Base-by-base conservation (phyloP, 1,140 invertebrate species). In the Drosophila trapezifrons region DNA sequence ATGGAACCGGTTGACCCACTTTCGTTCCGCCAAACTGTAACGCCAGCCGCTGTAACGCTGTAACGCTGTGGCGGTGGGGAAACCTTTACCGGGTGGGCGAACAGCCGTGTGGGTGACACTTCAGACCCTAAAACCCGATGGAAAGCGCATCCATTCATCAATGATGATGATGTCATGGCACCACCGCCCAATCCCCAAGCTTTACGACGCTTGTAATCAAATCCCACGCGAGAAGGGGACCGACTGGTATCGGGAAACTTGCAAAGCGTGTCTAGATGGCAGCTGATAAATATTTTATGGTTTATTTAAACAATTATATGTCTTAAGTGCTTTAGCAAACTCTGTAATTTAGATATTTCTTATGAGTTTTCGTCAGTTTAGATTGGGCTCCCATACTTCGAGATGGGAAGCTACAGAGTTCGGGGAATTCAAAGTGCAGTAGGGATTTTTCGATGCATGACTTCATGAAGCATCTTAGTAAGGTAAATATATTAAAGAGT, bases 141-240 rank as follows among this genome's bases (percentile, higher is more conserved):
- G 49, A 63, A 49, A 74, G 40, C 37, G 51, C 57, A 40, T 65
- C 51, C 35, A 64, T 65, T 66, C 27, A 65, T 40, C 51, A 64
- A 47, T 40, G 54, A 69, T 87, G 65, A 55, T 71, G 83, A 87
- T 86, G 83, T 82, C 83, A 86, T 63, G 47, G 42, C 6, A 22
- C 13, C 32, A 59, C 25, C 29, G 32, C 43, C n/a, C 17, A 18
- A 29, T 56, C 8, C 17, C 8, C 22, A 0, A 55, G 40, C 49
- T 25, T 22, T n/a, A 40, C 22, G 51, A 42, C 10, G 42, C 29
- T 38, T 56, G 67, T 47, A 71, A 58, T 40, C 18, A 49, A 57
- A 27, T 27, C 40, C 29, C 18, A 65, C 29, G n/a, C 35, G 8
- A 37, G 17, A 22, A 10, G 37, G 37, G 52, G 25, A 22, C 8